Evolutionary conservation across 2,888 invertebrate species (phyloP), one percentile per base, ranked within the genome.

Genomic region (Sialis fuliginosa): DNA sequence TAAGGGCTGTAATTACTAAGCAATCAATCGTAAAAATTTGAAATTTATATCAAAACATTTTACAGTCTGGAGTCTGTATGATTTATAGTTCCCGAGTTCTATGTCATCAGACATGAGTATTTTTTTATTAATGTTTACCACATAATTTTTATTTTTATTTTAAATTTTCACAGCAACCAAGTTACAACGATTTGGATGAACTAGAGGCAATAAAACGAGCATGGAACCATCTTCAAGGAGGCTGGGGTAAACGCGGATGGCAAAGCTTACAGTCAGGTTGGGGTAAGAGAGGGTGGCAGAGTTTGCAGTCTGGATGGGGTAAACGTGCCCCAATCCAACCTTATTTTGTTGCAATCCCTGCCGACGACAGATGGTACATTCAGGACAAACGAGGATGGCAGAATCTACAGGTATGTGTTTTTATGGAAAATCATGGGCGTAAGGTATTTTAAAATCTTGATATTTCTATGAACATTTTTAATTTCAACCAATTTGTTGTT

Each of bases 281-380:
- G 72, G 75, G 74, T 9, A 71, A 77, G 53, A 65, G 77, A 4
- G 72, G 67, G 32, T 77, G 75, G 77, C 69, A 69, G 52, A 72
- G 70, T 56, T 60, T 77, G 50, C 71, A 71, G 55, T 64, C 63
- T 5, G 71, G 69, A 5, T 71, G 72, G 72, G 75, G 74, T 9
- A 71, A 77, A 53, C 65, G 77, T 22, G 22, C 22, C 22, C 22
- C 22, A 22, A 22, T 22, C 22, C 22, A 22, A 22, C 22, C 22
- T 4, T 22, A 22, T 22, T 22, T 22, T 22, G 22, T 22, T 22
- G 22, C 22, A 22, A 22, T 22, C 22, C 22, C 22, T 22, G 35
- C 34, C 10, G 13, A n/a, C 45, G 35, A 45, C n/a, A 34, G 35
- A 35, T 22, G 22, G 13, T 12, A 45, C 13, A 13, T 34, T 35